A percentile compares a stretch with the other conserved stretches of the same genome.
Evolutionary conservation across 2,113 vertebrate genomes (phyloP).

Genomic region (Hipposideros armiger): DNA sequence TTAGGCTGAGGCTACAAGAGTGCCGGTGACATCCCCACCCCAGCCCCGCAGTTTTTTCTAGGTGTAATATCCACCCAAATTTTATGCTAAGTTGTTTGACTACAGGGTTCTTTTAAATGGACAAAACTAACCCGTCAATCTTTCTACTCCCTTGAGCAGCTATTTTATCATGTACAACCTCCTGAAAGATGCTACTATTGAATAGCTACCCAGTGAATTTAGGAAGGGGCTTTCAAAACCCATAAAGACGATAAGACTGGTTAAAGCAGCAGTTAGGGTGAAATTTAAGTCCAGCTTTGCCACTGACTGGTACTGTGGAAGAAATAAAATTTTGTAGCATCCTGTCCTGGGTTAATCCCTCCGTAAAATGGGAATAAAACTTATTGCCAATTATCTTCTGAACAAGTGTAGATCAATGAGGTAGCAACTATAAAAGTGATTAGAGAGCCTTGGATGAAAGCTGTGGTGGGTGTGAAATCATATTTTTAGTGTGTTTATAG

Average conservation of each 20-base stretch:
- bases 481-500: conserved; percentile 52
- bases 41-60: neutral
- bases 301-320: neutral
- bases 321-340: neutral
- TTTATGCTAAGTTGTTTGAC: conserved; percentile 45
- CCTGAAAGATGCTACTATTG: neutral
- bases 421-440: conserved; percentile 51
- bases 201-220: neutral
- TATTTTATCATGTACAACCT: conserved; percentile 7
- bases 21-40: neutral
- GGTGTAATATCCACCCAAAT: neutral
- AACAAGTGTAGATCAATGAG: conserved; percentile 27
- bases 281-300: conserved; percentile 35
- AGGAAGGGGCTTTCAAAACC: conserved; percentile 20
- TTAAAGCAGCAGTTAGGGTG: neutral
- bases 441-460: conserved; percentile 58
- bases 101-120: conserved; percentile 45
- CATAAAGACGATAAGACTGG: neutral
- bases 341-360: conserved; percentile 48
- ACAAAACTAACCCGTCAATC: conserved; percentile 1
- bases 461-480: conserved; percentile 29
- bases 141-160: conserved; percentile 2
- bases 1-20: neutral
- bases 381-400: conserved; percentile 28
- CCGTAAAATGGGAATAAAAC: conserved; percentile 58